Base-by-base conservation (phyloP, 2,113 vertebrate genomes). In the Prunella fulvescens region DNA sequence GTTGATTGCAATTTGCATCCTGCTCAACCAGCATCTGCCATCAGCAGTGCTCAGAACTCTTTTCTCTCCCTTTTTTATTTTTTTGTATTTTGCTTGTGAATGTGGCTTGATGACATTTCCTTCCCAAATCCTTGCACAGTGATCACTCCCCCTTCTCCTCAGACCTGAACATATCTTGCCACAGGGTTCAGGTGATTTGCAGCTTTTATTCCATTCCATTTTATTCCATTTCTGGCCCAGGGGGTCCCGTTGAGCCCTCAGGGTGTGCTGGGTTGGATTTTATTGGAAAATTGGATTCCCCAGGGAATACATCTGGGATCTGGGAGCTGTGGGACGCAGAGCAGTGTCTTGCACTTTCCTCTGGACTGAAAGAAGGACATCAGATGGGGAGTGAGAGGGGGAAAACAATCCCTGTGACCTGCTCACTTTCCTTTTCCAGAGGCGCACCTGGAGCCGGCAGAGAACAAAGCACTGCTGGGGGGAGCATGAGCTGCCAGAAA, bases 1-100 rank as follows among this genome's bases (percentile, higher is more conserved):
- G 25, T 28, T 97, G 95, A 97, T 97, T 97, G 94, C 97, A 96
- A 95, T 97, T 96, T 97, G 94, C 95, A 97, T 97, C 93, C 81
- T 96, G 88, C 96, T 95, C 93, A 93, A 93, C 66, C 90, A 91
- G 94, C 95, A 96, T 97, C 96, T 96, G 94, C 94, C 91, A 92
- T 95, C 95, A 95, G 88, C 93, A 86, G 44, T 50, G 28, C 79
- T 96, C 83, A 88, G 86, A 79, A 83, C 87, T 78, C 45, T 82
- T 76, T 81, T 74, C 47, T 73, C 60, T 58, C 24, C 35, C 2
- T n/a, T 8, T 35, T 82, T 54, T 51, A 26, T 86, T 85, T 81
- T 81, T 82, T 72, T 28, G n/a, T 91, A 93, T 96, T 95, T 92
- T 92, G 81, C 92, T 66, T 91, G 67, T 96, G 96, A 97, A 93